These are phyloP conservation scores for Drosophila nikananu DNA, from an alignment of 1,140 invertebrate genomes.

Conservation along the genomic window DNA sequence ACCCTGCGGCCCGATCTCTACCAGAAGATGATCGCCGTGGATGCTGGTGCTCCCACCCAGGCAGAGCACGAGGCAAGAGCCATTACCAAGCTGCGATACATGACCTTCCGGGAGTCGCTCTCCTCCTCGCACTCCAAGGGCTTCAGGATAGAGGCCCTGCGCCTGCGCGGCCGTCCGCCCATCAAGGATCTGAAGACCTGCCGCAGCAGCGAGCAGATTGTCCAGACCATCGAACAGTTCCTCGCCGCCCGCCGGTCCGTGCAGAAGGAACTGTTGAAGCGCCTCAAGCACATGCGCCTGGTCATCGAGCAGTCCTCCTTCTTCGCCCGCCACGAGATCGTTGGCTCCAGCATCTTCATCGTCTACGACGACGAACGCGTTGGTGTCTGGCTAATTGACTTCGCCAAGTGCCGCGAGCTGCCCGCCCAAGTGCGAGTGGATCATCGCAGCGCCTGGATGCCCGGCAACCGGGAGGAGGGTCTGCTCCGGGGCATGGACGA, in stretches of 20 bases:
- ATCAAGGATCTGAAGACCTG: slow-evolving; percentile 92
- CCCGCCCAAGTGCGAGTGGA: slow-evolving; percentile 90
- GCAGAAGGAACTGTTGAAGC: slow-evolving; percentile 89
- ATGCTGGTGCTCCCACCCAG: slow-evolving; percentile 93
- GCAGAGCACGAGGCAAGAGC: slow-evolving; percentile 92
- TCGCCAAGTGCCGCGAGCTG: slow-evolving; percentile 94
- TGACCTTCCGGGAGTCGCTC: slow-evolving; percentile 97
- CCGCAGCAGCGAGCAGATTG: slow-evolving; percentile 91
- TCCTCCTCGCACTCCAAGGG: slow-evolving; percentile 97
- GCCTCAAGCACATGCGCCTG: slow-evolving; percentile 91
- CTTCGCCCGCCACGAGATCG: slow-evolving; percentile 96
- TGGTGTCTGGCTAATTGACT: slow-evolving; percentile 98
- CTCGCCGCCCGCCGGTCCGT: slow-evolving; percentile 89
- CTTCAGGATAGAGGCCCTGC: slow-evolving; percentile 98
- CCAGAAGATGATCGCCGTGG: slow-evolving; percentile 97
- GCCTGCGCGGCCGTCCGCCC: slow-evolving; percentile 90
- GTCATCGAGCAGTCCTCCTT: slow-evolving; percentile 94
- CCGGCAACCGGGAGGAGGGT: slow-evolving; percentile 98
- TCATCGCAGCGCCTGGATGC: slow-evolving; percentile 92
- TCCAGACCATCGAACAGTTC: slow-evolving; percentile 92
- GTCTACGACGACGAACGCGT: slow-evolving; percentile 95
- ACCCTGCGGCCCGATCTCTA: slow-evolving; percentile 92
- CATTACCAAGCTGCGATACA: slow-evolving; percentile 97
- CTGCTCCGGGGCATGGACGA: slow-evolving; percentile 96
- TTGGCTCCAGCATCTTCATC: slow-evolving; percentile 97